A percentile compares a stretch with the other conserved stretches of the same genome.
These are phyloP conservation scores for Coboldia fuscipes DNA, from an alignment of 1,140 invertebrate species.

Conservation along the genomic window DNA sequence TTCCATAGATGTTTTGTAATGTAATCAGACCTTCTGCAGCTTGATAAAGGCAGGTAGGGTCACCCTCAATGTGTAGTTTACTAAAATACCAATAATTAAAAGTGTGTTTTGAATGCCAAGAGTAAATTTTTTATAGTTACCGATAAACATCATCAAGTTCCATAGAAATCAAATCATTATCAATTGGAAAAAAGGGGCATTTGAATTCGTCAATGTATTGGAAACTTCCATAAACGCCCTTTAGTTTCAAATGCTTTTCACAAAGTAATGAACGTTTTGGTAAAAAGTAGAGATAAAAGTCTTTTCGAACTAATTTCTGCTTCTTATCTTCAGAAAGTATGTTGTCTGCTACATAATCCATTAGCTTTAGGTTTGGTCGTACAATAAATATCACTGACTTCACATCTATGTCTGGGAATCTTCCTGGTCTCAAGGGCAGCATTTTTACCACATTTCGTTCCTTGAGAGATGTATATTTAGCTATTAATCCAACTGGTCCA, in stretches of 20 bases:
- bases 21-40: slow-evolving; percentile 71
- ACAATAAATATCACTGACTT: slow-evolving; percentile 80
- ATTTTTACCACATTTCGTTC: slow-evolving; percentile 61
- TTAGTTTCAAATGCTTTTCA: slow-evolving; percentile 59
- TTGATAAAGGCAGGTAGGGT: slow-evolving; percentile 70
- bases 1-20: slow-evolving; percentile 72
- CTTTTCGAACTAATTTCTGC: slow-evolving; percentile 20
- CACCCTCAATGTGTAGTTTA: slow-evolving; percentile 70
- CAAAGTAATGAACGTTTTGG: slow-evolving; percentile 72
- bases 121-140: slow-evolving; percentile 15
- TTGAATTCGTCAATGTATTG: slow-evolving; percentile 63
- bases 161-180: slow-evolving; percentile 83
- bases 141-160: slow-evolving; percentile 60
- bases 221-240: slow-evolving; percentile 59
- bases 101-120: not conserved
- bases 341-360: slow-evolving; percentile 71
- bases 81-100: slow-evolving; percentile 20
- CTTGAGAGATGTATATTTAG: slow-evolving; percentile 56
- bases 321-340: slow-evolving; percentile 29
- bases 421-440: slow-evolving; percentile 47
- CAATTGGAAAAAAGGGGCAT: slow-evolving; percentile 77
- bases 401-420: slow-evolving; percentile 41
- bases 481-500: slow-evolving; percentile 69
- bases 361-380: slow-evolving; percentile 55
- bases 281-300: slow-evolving; percentile 70